These are phyloP conservation scores for Micronisus gabar DNA, from an alignment of 2,113 vertebrate species.

Conservation along the genomic window DNA sequence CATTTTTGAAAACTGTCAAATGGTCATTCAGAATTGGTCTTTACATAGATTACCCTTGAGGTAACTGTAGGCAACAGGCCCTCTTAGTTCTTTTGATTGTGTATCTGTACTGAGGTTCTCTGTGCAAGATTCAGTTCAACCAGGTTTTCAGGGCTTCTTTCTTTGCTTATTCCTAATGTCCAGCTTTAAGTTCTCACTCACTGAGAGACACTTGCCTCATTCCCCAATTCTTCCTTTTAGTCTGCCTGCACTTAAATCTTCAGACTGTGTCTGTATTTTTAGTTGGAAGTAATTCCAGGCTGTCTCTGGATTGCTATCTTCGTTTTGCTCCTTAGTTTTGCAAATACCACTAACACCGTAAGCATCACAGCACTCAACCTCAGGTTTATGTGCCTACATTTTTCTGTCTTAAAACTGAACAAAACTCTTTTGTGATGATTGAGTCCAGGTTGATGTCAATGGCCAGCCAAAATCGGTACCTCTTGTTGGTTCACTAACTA, in stretches of 20 bases:
- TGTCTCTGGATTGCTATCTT: background rate
- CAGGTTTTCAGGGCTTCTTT: background rate
- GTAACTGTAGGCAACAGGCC: background rate
- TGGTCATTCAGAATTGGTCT: background rate
- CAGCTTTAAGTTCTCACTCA: background rate
- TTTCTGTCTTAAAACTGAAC: background rate
- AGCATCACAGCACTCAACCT: background rate
- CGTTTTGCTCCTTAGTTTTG: background rate
- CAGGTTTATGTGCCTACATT: background rate
- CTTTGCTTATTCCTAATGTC: background rate
- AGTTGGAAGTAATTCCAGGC: background rate
- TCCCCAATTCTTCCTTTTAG: background rate
- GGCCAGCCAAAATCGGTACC: background rate
- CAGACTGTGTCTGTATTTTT: background rate
- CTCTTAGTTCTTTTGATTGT: background rate
- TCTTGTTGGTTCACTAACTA: background rate
- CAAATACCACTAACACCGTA: background rate
- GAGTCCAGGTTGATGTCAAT: background rate
- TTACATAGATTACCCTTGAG: background rate
- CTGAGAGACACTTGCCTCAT: background rate
- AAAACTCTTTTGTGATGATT: background rate
- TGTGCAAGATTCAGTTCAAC: background rate
- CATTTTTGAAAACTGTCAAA: background rate
- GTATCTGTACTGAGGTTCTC: background rate
- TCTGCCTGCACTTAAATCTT: background rate